Base-by-base conservation (phyloP, 2,113 vertebrate species). In the Seriola aureovittata region DNA sequence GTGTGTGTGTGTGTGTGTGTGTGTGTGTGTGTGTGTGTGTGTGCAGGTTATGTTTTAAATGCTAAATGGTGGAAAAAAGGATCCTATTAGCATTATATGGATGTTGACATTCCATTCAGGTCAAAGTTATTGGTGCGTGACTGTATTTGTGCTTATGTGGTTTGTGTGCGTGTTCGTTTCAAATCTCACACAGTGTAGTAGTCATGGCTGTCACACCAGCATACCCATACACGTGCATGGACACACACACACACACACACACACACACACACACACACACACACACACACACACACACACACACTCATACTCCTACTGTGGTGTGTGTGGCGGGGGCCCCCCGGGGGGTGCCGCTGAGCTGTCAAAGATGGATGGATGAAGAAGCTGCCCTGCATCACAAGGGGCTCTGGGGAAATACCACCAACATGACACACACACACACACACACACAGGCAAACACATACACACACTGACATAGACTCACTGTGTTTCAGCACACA, bases 281-380 rank as follows among this genome's bases (percentile, higher is more conserved):
- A 75, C 42, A 19, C 46, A 32, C 57, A 40, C 57, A 19, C 32
- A 21, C 69, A 32, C 44, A 58, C 63, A 67, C 8, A 16, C 42
- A 57, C 67, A 59, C 52, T 29, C 76, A 75, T 34, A 29, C 32
- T 81, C 71, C 32, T 75, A 60, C 82, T 84, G 82, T 78, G 87
- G 52, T 71, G 82, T 75, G 88, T 88, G 92, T 81, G 92, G 84
- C 14, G 52, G 68, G 71, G 75, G 63, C n/a, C 87, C 88, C 91
- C 80, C 6, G 25, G 48, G 85, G 90, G 84, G 83, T 78, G 85
- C 84, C 59, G 76, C 84, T 75, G 91, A 94, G 89, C 91, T 94
- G 93, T 94, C 93, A 93, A 78, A 90, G 85, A 82, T 90, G 84
- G 87, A 94, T 93, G 89, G 91, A 92, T 94, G 91, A 92, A 93